Evolutionary conservation across 2,113 vertebrate genomes (phyloP).

Genomic region (Mellivora capensis): DNA sequence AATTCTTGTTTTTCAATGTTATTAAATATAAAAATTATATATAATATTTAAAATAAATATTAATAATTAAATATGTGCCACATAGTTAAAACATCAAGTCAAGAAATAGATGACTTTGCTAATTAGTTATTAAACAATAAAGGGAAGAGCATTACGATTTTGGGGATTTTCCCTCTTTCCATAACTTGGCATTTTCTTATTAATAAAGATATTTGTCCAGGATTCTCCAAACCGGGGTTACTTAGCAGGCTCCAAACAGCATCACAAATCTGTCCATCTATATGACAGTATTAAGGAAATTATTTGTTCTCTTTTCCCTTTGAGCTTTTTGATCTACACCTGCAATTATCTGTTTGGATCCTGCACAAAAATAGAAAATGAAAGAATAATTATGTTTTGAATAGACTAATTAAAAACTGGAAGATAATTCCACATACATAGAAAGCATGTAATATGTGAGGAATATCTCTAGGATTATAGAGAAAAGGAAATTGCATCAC

Average conservation of each 20-base stretch:
- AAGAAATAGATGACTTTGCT: not conserved
- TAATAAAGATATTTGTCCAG: not conserved
- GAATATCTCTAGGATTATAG: not conserved
- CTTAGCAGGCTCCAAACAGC: not conserved
- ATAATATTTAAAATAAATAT: not conserved
- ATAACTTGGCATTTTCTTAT: not conserved
- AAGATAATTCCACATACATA: not conserved
- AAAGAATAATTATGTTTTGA: constrained; percentile 25
- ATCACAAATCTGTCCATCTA: not conserved
- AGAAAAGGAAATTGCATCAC: not conserved
- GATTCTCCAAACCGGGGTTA: not conserved
- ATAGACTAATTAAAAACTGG: constrained; percentile 45
- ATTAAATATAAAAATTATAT: not conserved
- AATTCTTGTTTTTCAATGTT: not conserved
- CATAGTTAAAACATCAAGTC: not conserved
- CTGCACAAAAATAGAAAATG: constrained; percentile 25
- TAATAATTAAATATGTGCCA: not conserved
- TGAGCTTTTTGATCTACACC: not conserved
- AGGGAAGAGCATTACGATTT: not conserved
- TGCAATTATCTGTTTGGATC: not conserved
- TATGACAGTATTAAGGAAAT: not conserved
- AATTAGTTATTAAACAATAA: not conserved
- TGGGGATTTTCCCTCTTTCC: not conserved
- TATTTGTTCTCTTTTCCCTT: not conserved
- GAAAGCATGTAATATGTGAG: not conserved